These are phyloP conservation scores for Aurelia sp. DNA, from an alignment of 30 jellyfish, hydroid and myxozoan species.

Conservation along the genomic window DNA sequence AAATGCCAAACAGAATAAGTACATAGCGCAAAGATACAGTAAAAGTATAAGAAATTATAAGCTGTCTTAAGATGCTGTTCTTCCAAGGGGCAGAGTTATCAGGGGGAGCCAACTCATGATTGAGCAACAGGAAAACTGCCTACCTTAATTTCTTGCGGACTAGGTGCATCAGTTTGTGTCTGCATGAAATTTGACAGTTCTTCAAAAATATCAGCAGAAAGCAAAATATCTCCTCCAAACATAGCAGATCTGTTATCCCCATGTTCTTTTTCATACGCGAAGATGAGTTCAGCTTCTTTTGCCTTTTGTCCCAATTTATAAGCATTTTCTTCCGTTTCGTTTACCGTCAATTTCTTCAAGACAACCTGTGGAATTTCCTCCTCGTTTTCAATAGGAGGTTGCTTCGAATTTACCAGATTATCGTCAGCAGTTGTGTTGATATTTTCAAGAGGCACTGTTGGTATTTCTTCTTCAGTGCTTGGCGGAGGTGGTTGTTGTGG, in stretches of 20 bases:
- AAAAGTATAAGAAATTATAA: too few relatives aligned
- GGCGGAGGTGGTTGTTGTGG: constrained; percentile 3
- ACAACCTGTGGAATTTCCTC: constrained; percentile 47
- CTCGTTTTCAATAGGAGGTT: constrained; percentile 12
- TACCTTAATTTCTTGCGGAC: constrained; percentile 95
- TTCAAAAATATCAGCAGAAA: constrained; percentile 84
- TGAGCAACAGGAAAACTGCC: not conserved
- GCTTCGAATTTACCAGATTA: not conserved
- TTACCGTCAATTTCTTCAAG: constrained; percentile 50
- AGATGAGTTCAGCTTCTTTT: constrained; percentile 54
- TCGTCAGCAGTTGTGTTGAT: constrained; percentile 44
- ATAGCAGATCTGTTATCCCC: constrained; percentile 85
- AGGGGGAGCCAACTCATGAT: too few relatives aligned
- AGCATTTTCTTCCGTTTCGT: constrained; percentile 78
- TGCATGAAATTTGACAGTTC: constrained; percentile 74
- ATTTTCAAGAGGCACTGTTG: constrained; percentile 32
- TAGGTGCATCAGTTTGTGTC: constrained; percentile 69
- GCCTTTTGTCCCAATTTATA: constrained; percentile 43
- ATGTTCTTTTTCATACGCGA: constrained; percentile 76
- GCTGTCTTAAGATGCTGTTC: too few relatives aligned
- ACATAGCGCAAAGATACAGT: too few relatives aligned
- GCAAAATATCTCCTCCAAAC: constrained; percentile 97
- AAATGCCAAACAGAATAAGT: too few relatives aligned
- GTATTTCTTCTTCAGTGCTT: constrained; percentile 38
- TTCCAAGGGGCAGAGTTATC: too few relatives aligned